Evolutionary conservation across 2,888 invertebrate genomes (phyloP).

Genomic region (Harmothoe impar): DNA sequence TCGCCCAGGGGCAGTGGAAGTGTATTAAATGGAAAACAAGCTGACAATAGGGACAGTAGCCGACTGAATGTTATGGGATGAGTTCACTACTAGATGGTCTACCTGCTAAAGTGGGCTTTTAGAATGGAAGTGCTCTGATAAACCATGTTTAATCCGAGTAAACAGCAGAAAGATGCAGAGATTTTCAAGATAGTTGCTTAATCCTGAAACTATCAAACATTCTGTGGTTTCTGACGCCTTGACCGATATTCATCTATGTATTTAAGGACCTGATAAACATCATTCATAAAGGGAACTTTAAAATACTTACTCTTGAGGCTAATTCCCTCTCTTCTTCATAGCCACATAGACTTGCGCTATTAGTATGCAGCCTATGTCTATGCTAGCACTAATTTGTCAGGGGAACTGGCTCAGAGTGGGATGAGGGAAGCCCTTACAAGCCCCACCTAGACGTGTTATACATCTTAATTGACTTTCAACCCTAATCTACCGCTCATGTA

Average conservation of each 20-base stretch:
- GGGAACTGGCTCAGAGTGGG: neutral
- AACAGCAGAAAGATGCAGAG: too few species aligned
- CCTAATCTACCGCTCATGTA: neutral
- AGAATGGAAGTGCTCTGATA: too few species aligned
- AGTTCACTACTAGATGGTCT: too few species aligned
- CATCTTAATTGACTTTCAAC: conserved; percentile 17
- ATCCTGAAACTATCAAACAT: too few species aligned
- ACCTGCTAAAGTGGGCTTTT: too few species aligned
- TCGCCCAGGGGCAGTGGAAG: neutral
- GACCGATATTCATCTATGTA: too few species aligned
- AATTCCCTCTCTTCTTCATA: neutral
- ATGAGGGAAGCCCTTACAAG: neutral
- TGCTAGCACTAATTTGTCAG: neutral
- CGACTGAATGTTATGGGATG: too few species aligned
- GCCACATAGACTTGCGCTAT: neutral
- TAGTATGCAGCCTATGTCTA: neutral
- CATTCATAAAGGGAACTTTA: neutral
- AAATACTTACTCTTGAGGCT: neutral
- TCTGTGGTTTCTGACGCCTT: too few species aligned
- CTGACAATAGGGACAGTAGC: neutral
- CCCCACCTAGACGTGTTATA: neutral
- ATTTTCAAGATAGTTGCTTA: too few species aligned
- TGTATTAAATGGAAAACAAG: neutral
- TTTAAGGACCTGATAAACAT: too few species aligned
- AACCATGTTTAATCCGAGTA: too few species aligned